Conservation (phyloP, 2,797 vertebrate species). For the Trachurus trachurus region DNA sequence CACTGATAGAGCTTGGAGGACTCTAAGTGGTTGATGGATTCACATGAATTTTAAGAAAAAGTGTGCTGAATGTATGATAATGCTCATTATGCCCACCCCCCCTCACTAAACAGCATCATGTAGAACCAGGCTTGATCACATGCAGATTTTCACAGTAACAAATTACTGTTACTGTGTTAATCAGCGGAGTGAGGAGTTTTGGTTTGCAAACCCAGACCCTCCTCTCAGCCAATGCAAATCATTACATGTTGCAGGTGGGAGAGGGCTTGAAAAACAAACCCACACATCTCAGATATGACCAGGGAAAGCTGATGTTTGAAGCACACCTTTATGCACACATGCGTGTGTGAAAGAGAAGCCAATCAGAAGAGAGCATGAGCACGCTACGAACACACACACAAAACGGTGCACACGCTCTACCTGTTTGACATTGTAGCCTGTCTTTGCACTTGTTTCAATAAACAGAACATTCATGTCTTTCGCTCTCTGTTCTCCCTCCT, state of each 20-base stretch:
- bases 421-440: slow-evolving; percentile 89
- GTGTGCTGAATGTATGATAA: slow-evolving; percentile 35
- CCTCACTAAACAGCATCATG: slow-evolving; percentile 4
- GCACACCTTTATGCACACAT: slow-evolving; percentile 57
- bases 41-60: slow-evolving; percentile 30
- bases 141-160: slow-evolving; percentile 61
- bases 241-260: slow-evolving; percentile 24
- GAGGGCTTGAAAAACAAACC: slow-evolving; percentile 69
- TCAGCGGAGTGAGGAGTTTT: slow-evolving; percentile 30
- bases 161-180: slow-evolving; percentile 13
- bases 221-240: slow-evolving; percentile 14
- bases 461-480: slow-evolving; percentile 89
- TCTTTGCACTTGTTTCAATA: slow-evolving; percentile 89
- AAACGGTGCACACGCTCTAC: slow-evolving; percentile 78
- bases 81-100: slow-evolving; percentile 27
- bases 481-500: slow-evolving; percentile 86
- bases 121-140: slow-evolving; percentile 40
- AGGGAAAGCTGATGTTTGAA: slow-evolving; percentile 53
- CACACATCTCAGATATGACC: slow-evolving; percentile 27
- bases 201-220: slow-evolving; percentile 69
- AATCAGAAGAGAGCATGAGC: slow-evolving; percentile 59
- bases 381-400: slow-evolving; percentile 60
- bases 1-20: slow-evolving; percentile 45
- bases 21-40: slow-evolving; percentile 43
- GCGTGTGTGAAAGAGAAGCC: slow-evolving; percentile 63